These are phyloP conservation scores for Globodera rostochiensis DNA, from an alignment of 1,140 invertebrate genomes.

Conservation along the genomic window DNA sequence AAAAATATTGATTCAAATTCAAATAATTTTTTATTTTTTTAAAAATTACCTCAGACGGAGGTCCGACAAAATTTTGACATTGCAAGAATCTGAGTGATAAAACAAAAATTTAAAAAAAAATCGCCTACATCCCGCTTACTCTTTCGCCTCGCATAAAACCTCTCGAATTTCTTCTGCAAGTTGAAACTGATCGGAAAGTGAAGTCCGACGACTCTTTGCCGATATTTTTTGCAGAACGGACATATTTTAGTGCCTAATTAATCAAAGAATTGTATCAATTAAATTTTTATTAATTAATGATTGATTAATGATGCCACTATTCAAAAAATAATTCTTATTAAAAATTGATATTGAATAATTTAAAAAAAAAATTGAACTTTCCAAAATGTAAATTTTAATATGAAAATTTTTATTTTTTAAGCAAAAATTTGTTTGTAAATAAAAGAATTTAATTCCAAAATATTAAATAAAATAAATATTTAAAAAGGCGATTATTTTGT, in stretches of 20 bases:
- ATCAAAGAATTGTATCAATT: too few species aligned
- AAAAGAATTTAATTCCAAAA: too few species aligned
- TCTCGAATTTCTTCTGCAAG: background rate
- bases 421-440: too few species aligned
- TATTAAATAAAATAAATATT: too few species aligned
- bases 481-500: too few species aligned
- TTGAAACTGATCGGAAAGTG: background rate
- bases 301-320: too few species aligned
- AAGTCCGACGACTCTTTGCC: background rate
- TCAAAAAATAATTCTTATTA: too few species aligned
- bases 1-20: background rate
- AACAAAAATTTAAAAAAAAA: background rate
- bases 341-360: too few species aligned
- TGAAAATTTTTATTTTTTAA: too few species aligned
- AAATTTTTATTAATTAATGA: background rate
- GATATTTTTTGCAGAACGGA: background rate
- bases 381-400: too few species aligned
- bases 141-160: background rate
- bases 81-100: background rate
- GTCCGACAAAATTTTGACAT: background rate
- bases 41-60: background rate
- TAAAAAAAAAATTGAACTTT: too few species aligned
- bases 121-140: background rate
- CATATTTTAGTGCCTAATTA: background rate
- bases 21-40: background rate